A percentile compares a stretch with the other conserved stretches of the same genome.
Conservation (phyloP, 2,888 invertebrate species). For the Diarsia brunnea region DNA sequence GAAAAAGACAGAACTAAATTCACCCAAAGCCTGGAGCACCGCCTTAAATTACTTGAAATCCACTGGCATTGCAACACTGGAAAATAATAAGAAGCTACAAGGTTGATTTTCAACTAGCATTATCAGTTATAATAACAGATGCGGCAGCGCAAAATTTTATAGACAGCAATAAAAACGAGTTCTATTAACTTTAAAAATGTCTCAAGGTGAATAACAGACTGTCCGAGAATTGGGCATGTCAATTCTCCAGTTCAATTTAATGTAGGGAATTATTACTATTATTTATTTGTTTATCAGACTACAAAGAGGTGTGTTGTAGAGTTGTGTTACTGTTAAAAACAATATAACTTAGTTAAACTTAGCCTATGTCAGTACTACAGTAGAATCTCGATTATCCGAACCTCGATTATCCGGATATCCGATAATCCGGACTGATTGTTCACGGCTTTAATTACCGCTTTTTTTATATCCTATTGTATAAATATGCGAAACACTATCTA, state of each 20-base stretch:
- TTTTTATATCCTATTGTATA: too few relatives aligned
- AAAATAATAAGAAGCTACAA: conserved; percentile 61
- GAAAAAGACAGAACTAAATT: conserved; percentile 87
- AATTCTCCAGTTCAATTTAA: background rate
- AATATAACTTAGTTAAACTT: too few relatives aligned
- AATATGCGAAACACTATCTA: too few relatives aligned
- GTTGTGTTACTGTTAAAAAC: too few relatives aligned
- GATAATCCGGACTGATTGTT: too few relatives aligned
- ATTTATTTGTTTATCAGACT: too few relatives aligned
- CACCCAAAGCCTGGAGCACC: conserved; percentile 84
- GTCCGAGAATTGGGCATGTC: background rate
- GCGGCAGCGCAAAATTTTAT: background rate
- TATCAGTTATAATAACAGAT: background rate
- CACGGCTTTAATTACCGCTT: too few relatives aligned
- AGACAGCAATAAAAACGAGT: conserved; percentile 6
- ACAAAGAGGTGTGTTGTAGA: too few relatives aligned
- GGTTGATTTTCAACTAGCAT: background rate
- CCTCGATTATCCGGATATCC: too few relatives aligned
- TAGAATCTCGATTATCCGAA: too few relatives aligned
- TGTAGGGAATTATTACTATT: too few relatives aligned
- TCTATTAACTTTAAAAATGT: conserved; percentile 15
- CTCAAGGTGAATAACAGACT: background rate
- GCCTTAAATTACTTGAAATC: conserved; percentile 84
- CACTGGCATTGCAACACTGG: conserved; percentile 84
- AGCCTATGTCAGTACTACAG: too few relatives aligned